Conservation (phyloP, 37 sponge, comb jelly and placozoan genomes). For the Axinella damicornis region DNA sequence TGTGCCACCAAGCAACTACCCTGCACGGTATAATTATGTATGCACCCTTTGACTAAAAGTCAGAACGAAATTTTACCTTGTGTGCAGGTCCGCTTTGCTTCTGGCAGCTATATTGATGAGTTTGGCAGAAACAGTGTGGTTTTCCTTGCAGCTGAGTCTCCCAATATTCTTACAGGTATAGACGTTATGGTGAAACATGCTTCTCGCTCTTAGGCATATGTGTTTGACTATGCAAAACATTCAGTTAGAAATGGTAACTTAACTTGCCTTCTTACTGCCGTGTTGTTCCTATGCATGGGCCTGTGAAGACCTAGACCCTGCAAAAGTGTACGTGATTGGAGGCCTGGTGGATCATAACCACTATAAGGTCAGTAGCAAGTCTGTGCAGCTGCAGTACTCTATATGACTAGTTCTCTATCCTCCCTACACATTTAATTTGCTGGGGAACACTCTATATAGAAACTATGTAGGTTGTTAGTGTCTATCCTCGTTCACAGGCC, state of each 20-base stretch:
- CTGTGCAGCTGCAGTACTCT: too few species aligned
- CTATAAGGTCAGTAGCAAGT: constrained; percentile 75
- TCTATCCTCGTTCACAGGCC: too few species aligned
- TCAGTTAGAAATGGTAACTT: too few species aligned
- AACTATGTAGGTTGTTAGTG: too few species aligned
- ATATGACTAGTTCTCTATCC: too few species aligned
- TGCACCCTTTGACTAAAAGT: too few species aligned
- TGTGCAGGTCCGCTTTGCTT: constrained; percentile 37
- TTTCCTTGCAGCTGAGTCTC: constrained; percentile 82
- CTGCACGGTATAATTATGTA: background rate
- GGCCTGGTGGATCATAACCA: constrained; percentile 95
- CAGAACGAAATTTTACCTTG: too few species aligned
- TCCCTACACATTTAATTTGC: too few species aligned
- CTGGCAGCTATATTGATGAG: constrained; percentile 47
- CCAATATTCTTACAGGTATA: constrained; percentile 72
- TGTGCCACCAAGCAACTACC: too few species aligned
- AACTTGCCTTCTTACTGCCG: too few species aligned
- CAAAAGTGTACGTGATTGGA: constrained; percentile 88
- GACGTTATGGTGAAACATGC: background rate
- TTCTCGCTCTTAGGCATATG: background rate
- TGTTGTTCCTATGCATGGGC: background rate
- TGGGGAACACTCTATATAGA: too few species aligned
- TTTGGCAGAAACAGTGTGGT: constrained; percentile 78
- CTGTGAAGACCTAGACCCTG: constrained; percentile 62
- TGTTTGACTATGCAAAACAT: background rate